Evolutionary conservation across 2,113 vertebrate species (phyloP).

Genomic region (Channa maculata): DNA sequence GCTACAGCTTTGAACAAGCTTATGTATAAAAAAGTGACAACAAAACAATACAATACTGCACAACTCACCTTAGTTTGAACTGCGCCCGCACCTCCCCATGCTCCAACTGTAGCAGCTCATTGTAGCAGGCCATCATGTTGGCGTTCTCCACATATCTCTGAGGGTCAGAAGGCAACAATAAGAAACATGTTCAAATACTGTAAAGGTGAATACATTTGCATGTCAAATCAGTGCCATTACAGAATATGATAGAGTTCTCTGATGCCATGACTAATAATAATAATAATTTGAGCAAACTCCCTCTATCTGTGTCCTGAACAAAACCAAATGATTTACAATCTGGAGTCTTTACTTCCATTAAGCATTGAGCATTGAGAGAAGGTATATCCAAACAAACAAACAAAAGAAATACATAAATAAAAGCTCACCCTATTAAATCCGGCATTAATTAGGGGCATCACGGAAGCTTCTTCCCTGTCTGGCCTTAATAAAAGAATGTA

Average conservation of each 20-base stretch:
- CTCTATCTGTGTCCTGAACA: constrained; percentile 22
- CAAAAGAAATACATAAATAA: background rate
- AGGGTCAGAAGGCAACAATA: constrained; percentile 56
- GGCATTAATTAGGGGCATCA: constrained; percentile 93
- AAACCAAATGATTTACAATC: constrained; percentile 30
- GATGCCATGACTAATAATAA: background rate
- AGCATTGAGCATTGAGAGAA: constrained; percentile 26
- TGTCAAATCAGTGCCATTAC: background rate
- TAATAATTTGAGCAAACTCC: constrained; percentile 4
- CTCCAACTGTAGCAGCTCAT: constrained; percentile 95
- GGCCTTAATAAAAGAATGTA: constrained; percentile 84
- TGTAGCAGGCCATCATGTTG: constrained; percentile 96
- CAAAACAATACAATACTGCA: background rate
- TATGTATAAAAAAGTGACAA: background rate
- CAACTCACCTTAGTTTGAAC: constrained; percentile 94
- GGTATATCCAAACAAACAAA: constrained; percentile 43
- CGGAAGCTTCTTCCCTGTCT: constrained; percentile 92
- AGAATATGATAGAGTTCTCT: background rate
- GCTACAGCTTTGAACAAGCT: background rate
- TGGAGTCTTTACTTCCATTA: constrained; percentile 5
- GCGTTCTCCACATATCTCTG: constrained; percentile 96
- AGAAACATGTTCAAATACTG: constrained; percentile 38
- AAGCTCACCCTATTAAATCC: constrained; percentile 95
- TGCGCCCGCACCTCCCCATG: constrained; percentile 95
- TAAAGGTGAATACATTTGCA: constrained; percentile 24